phyloP scores from a whole-genome alignment of 2,113 vertebrate genomes.

The Galeopterus variegatus region DNA sequence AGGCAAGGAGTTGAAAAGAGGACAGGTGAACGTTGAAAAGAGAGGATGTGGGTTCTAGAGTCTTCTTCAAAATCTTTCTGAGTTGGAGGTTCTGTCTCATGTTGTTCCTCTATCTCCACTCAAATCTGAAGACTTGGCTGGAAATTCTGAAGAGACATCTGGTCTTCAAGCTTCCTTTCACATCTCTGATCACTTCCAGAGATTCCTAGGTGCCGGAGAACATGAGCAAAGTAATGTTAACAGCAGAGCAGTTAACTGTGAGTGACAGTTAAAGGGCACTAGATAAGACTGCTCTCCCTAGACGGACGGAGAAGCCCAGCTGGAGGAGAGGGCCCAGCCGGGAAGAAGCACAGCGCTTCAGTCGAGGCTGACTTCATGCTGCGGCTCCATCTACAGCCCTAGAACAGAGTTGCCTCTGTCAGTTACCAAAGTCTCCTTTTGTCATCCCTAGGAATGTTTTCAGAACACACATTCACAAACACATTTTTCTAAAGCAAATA shows the following conservation, averaged over 20 bases:
- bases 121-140: background rate
- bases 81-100: background rate
- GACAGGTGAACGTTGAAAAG: background rate
- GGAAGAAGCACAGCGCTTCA: accelerated
- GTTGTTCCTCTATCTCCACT: accelerated
- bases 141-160: background rate
- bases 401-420: background rate
- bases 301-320: no score
- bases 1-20: background rate
- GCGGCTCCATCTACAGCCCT: background rate
- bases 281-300: background rate
- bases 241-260: background rate
- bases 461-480: background rate
- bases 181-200: background rate
- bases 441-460: slow-evolving; percentile 25
- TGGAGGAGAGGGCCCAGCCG: accelerated
- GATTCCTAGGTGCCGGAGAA: background rate
- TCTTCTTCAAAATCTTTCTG: background rate
- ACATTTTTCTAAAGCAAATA: background rate
- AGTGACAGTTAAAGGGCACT: background rate
- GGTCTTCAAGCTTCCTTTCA: background rate
- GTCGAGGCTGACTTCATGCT: accelerated
- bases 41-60: accelerated
- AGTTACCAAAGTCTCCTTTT: background rate
- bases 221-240: background rate